phyloP scores from a whole-genome alignment of 2,113 vertebrate species.

The Cyanoramphus novaezelandiae region DNA sequence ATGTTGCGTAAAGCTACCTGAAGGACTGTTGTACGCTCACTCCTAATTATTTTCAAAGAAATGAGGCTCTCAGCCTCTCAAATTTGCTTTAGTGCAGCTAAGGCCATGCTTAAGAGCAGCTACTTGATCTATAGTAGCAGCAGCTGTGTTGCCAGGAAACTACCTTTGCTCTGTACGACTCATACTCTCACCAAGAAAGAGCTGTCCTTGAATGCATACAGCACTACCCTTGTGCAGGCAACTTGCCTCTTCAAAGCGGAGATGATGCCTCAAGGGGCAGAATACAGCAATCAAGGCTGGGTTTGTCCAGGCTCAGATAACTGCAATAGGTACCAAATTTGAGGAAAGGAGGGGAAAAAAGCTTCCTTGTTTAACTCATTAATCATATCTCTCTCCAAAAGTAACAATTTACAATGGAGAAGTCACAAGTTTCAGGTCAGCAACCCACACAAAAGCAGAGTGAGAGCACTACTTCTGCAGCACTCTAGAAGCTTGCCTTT shows the following conservation, averaged over 20 bases:
- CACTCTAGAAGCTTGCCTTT: background rate
- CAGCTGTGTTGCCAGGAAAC: background rate
- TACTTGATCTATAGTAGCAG: background rate
- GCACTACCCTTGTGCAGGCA: background rate
- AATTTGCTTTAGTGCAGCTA: background rate
- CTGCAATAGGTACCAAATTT: background rate
- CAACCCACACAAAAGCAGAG: background rate
- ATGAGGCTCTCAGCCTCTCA: accelerated
- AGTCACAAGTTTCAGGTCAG: background rate
- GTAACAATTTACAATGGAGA: background rate
- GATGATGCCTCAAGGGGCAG: background rate
- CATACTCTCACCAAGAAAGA: background rate
- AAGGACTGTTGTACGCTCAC: background rate
- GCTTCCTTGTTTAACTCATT: accelerated
- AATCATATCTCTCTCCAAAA: background rate
- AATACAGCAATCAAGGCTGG: background rate
- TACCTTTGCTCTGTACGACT: background rate
- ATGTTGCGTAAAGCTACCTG: background rate
- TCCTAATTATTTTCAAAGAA: background rate
- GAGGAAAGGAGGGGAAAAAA: background rate
- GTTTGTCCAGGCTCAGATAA: background rate
- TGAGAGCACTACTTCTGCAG: background rate
- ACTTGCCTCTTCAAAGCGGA: background rate
- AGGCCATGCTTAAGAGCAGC: background rate
- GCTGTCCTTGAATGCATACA: background rate